These are phyloP conservation scores for Synanthedon formicaeformis DNA, from an alignment of 2,888 invertebrate species.

Conservation along the genomic window DNA sequence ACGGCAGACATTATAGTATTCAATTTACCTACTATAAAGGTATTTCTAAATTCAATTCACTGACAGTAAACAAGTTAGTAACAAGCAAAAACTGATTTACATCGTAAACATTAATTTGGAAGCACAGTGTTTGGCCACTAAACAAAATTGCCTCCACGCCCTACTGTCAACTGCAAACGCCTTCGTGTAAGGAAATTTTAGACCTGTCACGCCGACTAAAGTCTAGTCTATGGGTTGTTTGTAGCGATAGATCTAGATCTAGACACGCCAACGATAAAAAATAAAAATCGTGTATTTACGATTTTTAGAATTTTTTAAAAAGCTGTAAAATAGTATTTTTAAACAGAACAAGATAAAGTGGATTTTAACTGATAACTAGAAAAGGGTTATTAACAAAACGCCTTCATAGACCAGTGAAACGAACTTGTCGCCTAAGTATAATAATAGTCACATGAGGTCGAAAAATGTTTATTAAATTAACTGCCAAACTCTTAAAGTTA, in stretches of 20 bases:
- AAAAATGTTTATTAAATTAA: too few relatives aligned
- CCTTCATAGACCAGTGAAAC: too few relatives aligned
- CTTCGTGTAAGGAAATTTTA: constrained; percentile 46
- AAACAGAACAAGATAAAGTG: too few relatives aligned
- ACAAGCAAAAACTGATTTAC: constrained; percentile 36
- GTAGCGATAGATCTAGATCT: constrained; percentile 7
- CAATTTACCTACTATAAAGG: neutral
- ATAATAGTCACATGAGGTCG: too few relatives aligned
- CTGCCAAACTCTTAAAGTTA: too few relatives aligned
- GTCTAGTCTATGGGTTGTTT: constrained; percentile 19
- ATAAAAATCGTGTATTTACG: neutral
- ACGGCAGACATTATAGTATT: too few relatives aligned
- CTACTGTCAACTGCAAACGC: constrained; percentile 56
- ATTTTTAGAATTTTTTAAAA: too few relatives aligned
- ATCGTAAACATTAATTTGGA: constrained; percentile 46
- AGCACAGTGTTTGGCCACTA: constrained; percentile 45
- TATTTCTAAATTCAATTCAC: neutral
- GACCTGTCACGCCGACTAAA: constrained; percentile 37
- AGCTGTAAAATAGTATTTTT: too few relatives aligned
- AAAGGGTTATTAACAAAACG: too few relatives aligned
- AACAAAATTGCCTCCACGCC: constrained; percentile 25
- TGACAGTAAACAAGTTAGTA: constrained; percentile 22
- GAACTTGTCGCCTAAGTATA: too few relatives aligned
- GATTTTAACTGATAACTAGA: too few relatives aligned
- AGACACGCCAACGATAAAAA: constrained; percentile 3